Evolutionary conservation across 2,797 vertebrate species (phyloP), one percentile per base, ranked within the genome.

Genomic region (Rhynchonycteris naso): DNA sequence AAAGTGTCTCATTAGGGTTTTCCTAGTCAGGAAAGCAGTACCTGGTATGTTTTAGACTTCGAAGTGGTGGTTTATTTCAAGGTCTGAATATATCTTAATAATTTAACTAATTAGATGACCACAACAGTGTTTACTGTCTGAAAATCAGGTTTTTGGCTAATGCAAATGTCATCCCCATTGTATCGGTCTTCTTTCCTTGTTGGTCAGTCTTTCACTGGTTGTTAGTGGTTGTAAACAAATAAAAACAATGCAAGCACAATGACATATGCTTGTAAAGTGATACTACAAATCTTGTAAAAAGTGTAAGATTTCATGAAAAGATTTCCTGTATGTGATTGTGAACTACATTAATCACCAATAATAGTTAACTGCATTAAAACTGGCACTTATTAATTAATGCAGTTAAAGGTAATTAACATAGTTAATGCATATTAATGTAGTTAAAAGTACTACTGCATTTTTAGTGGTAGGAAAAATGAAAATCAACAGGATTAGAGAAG

Each of bases 341-440:
- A 71, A 94, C 19, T 58, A 58, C 15, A 84, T 93, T 93, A 87
- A 75, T 97, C 59, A 56, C 12, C 50, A 21, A 15, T 87, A 91
- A 87, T 61, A 54, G 91, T 89, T 56, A 93, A 76, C 21, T 59
- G 28, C 50, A 35, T 79, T 87, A 81, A 79, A 74, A 95, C 3
- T 24, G 61, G 85, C 89, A 61, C 66, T 43, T 88, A 88, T 26
- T 84, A 83, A 88, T 81, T 72, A 86, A 66, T 92, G 30, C 38
- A 87, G 78, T 83, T 87, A 85, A 85, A 91, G 88, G 22, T 43
- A 83, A 47, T 88, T 95, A 85, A 74, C 81, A 65, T 71, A 79
- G 28, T 30, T 92, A 74, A 87, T 87, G 11, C 54, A 88, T 63
- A 86, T 79, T 90, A 71, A 91, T 96, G 65, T 54, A 80, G 58